Percentiles rank a stretch among this genome's conserved stretches.
phyloP scores from a whole-genome alignment of 2,113 vertebrate genomes.

The Osmerus eperlanus region DNA sequence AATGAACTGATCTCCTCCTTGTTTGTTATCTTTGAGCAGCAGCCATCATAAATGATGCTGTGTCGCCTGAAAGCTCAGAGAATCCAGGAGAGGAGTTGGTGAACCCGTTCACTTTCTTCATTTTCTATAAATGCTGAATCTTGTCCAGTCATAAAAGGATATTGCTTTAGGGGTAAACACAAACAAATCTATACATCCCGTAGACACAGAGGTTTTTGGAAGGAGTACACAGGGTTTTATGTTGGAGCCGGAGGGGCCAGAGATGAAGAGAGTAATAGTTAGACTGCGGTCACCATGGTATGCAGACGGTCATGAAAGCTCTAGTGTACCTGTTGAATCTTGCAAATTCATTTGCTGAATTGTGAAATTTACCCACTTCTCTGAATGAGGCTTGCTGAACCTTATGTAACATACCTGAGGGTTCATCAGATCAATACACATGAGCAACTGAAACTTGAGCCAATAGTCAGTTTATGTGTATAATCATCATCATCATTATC shows the following conservation, averaged over 20 bases:
- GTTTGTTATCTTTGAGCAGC: no score
- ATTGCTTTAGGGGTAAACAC: constrained; percentile 71
- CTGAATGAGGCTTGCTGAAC: constrained; percentile 36
- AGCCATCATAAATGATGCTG: no score
- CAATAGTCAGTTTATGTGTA: neutral
- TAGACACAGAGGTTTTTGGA: constrained; percentile 65
- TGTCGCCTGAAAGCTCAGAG: neutral
- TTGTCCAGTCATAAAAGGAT: constrained; percentile 24
- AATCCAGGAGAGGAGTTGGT: neutral
- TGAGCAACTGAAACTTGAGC: neutral
- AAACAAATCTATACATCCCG: constrained; percentile 69
- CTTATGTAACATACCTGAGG: neutral
- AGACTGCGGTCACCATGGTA: constrained; percentile 80
- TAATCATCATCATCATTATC: neutral
- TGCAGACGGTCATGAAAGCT: constrained; percentile 75
- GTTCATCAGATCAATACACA: neutral
- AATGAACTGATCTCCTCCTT: neutral
- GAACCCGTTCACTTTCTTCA: neutral
- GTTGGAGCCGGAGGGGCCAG: constrained; percentile 66
- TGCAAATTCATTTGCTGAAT: constrained; percentile 75
- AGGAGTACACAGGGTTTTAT: constrained; percentile 70
- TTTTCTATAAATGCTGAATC: constrained; percentile 33
- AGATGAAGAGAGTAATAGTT: constrained; percentile 77
- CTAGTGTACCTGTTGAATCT: constrained; percentile 75
- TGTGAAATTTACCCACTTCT: constrained; percentile 69